phyloP scores from a whole-genome alignment of 2,113 vertebrate species.

The Myrmophylax atrothorax region DNA sequence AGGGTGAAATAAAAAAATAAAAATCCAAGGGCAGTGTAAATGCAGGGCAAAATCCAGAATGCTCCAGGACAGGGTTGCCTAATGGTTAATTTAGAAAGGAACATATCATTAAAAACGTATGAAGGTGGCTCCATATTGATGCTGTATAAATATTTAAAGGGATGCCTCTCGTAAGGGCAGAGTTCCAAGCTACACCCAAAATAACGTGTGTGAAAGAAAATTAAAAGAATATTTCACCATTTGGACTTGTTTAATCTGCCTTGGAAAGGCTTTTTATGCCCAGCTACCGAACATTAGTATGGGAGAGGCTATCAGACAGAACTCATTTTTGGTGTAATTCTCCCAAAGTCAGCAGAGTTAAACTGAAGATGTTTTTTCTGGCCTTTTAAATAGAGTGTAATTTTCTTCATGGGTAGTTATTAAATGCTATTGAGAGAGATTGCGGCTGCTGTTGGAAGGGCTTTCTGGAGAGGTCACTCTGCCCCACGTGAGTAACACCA shows the following conservation, averaged over 20 bases:
- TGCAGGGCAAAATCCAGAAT: not conserved
- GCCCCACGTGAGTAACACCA: conserved; percentile 40
- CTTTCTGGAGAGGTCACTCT: conserved; percentile 59
- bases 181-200: conserved; percentile 47
- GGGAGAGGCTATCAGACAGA: conserved; percentile 4
- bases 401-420: conserved; percentile 70
- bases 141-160: conserved; percentile 61
- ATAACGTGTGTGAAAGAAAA: conserved; percentile 15
- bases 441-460: conserved; percentile 47
- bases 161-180: conserved; percentile 24
- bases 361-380: conserved; percentile 55
- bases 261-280: not conserved
- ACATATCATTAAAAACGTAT: conserved; percentile 50
- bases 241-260: conserved; percentile 8
- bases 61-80: not conserved
- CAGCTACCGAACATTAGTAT: not conserved
- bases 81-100: conserved; percentile 52
- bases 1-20: conserved; percentile 50
- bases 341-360: conserved; percentile 65
- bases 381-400: conserved; percentile 65
- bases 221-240: conserved; percentile 59
- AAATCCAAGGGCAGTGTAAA: not conserved
- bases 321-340: conserved; percentile 43
- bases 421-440: conserved; percentile 52
- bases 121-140: conserved; percentile 39